Percentiles rank a stretch among this genome's conserved stretches.
Evolutionary conservation across 2,113 vertebrate species (phyloP).

Genomic region (Bos javanicus): DNA sequence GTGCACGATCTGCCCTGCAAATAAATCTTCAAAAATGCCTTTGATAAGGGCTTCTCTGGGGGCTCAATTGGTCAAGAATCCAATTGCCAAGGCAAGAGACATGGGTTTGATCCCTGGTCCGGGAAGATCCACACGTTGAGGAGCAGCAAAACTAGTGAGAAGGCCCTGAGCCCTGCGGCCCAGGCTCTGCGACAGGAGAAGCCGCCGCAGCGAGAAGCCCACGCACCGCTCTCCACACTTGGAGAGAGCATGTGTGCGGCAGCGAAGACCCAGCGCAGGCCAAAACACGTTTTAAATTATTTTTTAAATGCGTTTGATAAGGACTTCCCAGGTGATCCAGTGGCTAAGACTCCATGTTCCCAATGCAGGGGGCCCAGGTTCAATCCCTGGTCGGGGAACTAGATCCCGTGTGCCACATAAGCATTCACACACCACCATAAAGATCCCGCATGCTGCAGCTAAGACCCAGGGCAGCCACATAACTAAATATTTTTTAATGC

Average conservation of each 20-base stretch:
- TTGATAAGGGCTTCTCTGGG: neutral
- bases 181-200: neutral
- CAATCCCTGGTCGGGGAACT: neutral
- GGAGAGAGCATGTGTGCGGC: fast-evolving
- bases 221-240: fast-evolving
- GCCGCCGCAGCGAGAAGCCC: neutral
- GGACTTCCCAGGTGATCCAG: neutral
- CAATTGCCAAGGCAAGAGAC: neutral
- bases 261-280: neutral
- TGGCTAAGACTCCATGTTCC: neutral
- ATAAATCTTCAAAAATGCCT: neutral
- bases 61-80: neutral
- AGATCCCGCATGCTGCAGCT: neutral
- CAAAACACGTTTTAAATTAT: neutral
- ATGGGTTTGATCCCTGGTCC: neutral
- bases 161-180: neutral
- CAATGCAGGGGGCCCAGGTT: neutral
- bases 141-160: neutral
- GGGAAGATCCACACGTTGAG: neutral
- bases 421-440: neutral
- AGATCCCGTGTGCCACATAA: neutral
- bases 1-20: neutral
- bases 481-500: neutral
- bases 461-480: neutral
- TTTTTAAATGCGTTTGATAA: neutral